A percentile compares a stretch with the other conserved stretches of the same genome.
phyloP scores from a whole-genome alignment of 2,888 invertebrate species.

The Uloborus plumipes region DNA sequence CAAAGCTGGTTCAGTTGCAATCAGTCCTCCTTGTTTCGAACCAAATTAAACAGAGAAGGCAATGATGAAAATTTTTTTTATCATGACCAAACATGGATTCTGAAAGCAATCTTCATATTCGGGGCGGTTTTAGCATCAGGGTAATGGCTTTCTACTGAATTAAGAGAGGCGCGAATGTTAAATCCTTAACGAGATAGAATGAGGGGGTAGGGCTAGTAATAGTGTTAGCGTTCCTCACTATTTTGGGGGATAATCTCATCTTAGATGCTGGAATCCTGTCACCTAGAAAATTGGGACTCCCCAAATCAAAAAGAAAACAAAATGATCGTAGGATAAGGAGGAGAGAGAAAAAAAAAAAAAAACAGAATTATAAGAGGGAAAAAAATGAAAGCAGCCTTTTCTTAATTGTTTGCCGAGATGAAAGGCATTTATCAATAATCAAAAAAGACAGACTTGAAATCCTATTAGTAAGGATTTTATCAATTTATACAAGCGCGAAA shows the following conservation, averaged over 20 bases:
- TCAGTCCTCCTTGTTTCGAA: no score
- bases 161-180: conserved; percentile 51
- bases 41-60: no score
- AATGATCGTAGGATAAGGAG: conserved; percentile 13
- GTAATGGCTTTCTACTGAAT: conserved; percentile 58
- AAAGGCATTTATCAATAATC: conserved; percentile 62
- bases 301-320: conserved; percentile 26
- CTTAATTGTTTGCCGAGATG: conserved; percentile 58
- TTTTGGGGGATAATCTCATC: conserved; percentile 58
- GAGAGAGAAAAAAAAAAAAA: conserved; percentile 10
- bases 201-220: conserved; percentile 33
- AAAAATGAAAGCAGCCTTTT: conserved; percentile 44
- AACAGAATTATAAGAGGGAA: conserved; percentile 57
- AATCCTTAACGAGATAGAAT: conserved; percentile 53
- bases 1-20: no score
- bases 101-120: not conserved
- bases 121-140: conserved; percentile 47
- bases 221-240: conserved; percentile 51
- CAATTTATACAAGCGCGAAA: not conserved
- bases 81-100: conserved; percentile 34
- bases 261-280: conserved; percentile 52
- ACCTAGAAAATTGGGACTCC: conserved; percentile 60
- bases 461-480: conserved; percentile 40
- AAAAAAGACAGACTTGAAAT: conserved; percentile 59
- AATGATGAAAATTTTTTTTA: no score